A percentile compares a stretch with the other conserved stretches of the same genome.
These are phyloP conservation scores for Labeo rohita DNA, from an alignment of 2,113 vertebrate genomes.

Conservation along the genomic window DNA sequence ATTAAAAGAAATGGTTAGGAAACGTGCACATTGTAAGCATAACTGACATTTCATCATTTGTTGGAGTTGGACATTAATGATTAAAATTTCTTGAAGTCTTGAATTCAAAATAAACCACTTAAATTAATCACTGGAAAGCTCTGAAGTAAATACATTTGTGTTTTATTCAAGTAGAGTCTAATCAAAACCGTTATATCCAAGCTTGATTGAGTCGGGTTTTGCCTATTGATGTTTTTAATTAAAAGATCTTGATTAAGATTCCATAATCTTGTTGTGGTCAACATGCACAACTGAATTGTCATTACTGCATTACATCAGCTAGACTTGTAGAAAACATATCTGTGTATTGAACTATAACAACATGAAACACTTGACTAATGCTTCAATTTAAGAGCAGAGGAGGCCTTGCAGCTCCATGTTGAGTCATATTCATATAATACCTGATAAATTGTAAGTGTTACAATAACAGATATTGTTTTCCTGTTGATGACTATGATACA, in stretches of 20 bases:
- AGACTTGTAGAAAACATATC: background rate
- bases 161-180: background rate
- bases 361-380: background rate
- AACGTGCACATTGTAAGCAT: conserved; percentile 8
- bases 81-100: conserved; percentile 1
- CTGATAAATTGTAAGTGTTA: background rate
- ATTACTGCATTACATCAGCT: background rate
- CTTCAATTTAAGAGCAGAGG: background rate
- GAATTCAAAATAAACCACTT: background rate
- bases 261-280: background rate
- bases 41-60: background rate
- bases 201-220: background rate
- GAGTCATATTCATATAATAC: background rate
- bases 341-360: background rate
- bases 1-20: background rate
- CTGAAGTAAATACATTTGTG: background rate
- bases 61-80: background rate
- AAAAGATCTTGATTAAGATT: background rate
- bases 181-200: background rate
- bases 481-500: background rate
- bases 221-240: background rate
- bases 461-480: background rate
- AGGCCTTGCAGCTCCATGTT: background rate
- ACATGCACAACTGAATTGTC: background rate
- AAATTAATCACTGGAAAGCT: background rate